Evolutionary conservation across 2,888 invertebrate species (phyloP).

Genomic region (Drosophila limbata): DNA sequence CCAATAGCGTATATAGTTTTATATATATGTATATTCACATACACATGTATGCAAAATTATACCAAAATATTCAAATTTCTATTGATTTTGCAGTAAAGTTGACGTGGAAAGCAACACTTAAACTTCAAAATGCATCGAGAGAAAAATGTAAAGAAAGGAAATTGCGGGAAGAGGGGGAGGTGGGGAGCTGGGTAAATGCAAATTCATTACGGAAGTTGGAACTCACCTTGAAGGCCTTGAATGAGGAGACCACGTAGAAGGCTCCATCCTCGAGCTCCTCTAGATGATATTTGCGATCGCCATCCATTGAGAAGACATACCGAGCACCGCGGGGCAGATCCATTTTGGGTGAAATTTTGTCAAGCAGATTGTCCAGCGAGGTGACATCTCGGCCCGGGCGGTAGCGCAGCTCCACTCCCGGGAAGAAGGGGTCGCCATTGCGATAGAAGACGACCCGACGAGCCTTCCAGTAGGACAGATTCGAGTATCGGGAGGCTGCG

Average conservation of each 20-base stretch:
- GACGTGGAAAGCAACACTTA: slow-evolving; percentile 73
- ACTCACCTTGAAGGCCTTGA: slow-evolving; percentile 95
- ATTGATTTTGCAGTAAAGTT: slow-evolving; percentile 80
- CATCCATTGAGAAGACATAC: slow-evolving; percentile 96
- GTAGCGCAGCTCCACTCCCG: slow-evolving; percentile 94
- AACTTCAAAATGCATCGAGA: slow-evolving; percentile 54
- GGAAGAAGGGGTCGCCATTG: slow-evolving; percentile 97
- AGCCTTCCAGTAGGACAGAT: slow-evolving; percentile 94
- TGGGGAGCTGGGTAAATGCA: not conserved
- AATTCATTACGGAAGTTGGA: slow-evolving; percentile 8
- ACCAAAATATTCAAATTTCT: slow-evolving; percentile 84
- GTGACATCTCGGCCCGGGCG: slow-evolving; percentile 95
- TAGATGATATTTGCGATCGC: slow-evolving; percentile 92
- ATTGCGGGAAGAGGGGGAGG: not conserved
- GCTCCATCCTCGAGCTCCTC: slow-evolving; percentile 96
- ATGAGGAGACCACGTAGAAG: slow-evolving; percentile 96
- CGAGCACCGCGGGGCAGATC: slow-evolving; percentile 95
- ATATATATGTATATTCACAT: slow-evolving; percentile 35
- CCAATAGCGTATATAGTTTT: slow-evolving; percentile 61
- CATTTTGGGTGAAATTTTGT: slow-evolving; percentile 94
- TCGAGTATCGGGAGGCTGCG: slow-evolving; percentile 89
- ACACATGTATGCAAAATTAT: slow-evolving; percentile 64
- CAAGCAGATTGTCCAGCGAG: slow-evolving; percentile 93
- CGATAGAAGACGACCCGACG: slow-evolving; percentile 95
- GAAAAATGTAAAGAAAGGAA: not conserved